These are phyloP conservation scores for Geodia barretti DNA, from an alignment of 37 sponge, comb jelly and placozoan genomes.

Conservation along the genomic window DNA sequence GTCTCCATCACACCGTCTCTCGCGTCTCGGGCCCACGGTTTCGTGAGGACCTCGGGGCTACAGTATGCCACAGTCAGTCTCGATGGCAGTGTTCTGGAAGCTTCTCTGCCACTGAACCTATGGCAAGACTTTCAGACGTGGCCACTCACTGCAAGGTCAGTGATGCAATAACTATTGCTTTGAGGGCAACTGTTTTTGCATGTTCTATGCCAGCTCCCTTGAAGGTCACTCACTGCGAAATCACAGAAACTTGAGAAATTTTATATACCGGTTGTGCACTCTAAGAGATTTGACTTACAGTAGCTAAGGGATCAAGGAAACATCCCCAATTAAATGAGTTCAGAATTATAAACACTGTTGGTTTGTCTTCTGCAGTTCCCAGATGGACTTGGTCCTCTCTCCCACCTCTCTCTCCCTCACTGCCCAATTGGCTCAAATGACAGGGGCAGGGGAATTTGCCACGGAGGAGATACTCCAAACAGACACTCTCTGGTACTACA, in stretches of 20 bases:
- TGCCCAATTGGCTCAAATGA: conserved; percentile 45
- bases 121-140: conserved; percentile 43
- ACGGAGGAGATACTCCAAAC: conserved; percentile 49
- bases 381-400: conserved; percentile 62
- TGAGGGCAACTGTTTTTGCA: no score
- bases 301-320: no score
- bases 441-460: conserved; percentile 42
- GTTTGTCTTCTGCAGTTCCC: conserved; percentile 43
- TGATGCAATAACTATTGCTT: no score
- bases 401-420: conserved; percentile 63
- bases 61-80: conserved; percentile 47
- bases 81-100: conserved; percentile 49
- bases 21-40: conserved; percentile 46
- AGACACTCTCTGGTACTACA: conserved; percentile 56
- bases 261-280: no score
- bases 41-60: conserved; percentile 37
- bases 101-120: conserved; percentile 31
- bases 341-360: no score
- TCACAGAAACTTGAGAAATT: no score
- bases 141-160: conserved; percentile 80
- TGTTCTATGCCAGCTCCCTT: no score
- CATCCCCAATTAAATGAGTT: no score
- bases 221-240: no score
- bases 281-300: no score
- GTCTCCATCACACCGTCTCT: conserved; percentile 20